Evolutionary conservation across 2,888 invertebrate genomes (phyloP), one percentile per base, ranked within the genome.

Genomic region (Malthinus flaveolus): DNA sequence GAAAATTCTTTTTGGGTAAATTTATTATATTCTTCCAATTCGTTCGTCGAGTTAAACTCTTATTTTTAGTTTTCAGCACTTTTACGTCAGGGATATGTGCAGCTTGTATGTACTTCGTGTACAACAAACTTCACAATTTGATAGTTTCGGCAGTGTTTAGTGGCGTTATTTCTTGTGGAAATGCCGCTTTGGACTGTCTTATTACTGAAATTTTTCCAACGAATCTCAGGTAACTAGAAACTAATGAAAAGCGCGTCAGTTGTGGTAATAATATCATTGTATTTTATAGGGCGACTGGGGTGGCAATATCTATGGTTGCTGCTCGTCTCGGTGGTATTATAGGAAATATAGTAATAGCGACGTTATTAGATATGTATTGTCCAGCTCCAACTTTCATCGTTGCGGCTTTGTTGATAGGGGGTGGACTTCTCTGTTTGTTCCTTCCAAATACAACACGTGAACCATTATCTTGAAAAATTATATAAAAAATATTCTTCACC

Each of bases 161-260:
- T 75, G 91, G 91, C 49, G 91, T 92, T 56, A 93, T 93, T 67
- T 92, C 92, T 55, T 93, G 92, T 76, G 93, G 93, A 63, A 93
- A 93, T 79, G 93, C 93, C 50, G 91, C 95, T 3, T 83, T 95
- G 62, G 95, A 95, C 81, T 95, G 95, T 75, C 85, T 96, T 67
- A 92, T 93, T 73, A 93, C 93, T 15, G 96, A 96, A 82, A 90
- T 95, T 61, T 95, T 95, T 78, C 95, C 95, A 33, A 95, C 95
- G 37, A 89, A 92, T 79, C 83, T 95, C 73, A 87, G 93, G 91
- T 90, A 80, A 57, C 11, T 42, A 11, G 9, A 15, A 5, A 3
- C 6, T n/a, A n/a, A n/a, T n/a, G n/a, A n/a, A n/a, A n/a, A n/a
- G n/a, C n/a, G n/a, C n/a, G n/a, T n/a, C n/a, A n/a, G n/a, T n/a